Evolutionary conservation across 2,888 invertebrate species (phyloP).

Genomic region (Ceriagrion tenellum): DNA sequence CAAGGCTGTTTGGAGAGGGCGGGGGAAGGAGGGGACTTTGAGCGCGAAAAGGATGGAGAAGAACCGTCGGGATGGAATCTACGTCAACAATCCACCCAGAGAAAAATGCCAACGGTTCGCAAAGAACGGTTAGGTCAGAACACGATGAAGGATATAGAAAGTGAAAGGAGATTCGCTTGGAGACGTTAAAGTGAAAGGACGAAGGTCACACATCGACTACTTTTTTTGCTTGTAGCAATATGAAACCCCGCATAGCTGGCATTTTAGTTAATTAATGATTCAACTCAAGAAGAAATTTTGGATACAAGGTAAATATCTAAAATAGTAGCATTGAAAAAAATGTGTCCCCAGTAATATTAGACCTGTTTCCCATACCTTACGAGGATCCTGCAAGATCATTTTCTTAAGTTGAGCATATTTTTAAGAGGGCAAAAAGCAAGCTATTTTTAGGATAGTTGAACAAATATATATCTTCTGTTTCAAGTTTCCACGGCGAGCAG

Average conservation of each 20-base stretch:
- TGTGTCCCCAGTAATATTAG: too few species aligned
- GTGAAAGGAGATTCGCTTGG: not conserved
- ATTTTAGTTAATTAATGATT: not conserved
- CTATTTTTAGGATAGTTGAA: too few species aligned
- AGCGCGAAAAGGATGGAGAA: not conserved
- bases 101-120: not conserved
- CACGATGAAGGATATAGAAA: not conserved
- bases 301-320: too few species aligned
- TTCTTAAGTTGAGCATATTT: too few species aligned
- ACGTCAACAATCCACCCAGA: constrained; percentile 15
- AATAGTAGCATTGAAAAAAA: too few species aligned
- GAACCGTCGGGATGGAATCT: not conserved
- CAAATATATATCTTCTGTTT: too few species aligned
- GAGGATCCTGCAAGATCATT: too few species aligned
- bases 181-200: not conserved
- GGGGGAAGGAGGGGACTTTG: not conserved
- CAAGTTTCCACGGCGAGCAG: too few species aligned
- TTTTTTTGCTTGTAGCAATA: not conserved
- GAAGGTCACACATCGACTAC: not conserved
- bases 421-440: too few species aligned
- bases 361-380: too few species aligned
- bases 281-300: not conserved
- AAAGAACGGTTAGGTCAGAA: not conserved
- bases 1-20: not conserved
- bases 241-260: not conserved